These are phyloP conservation scores for Calidris pugnax DNA, from an alignment of 2,113 vertebrate genomes.

Conservation along the genomic window DNA sequence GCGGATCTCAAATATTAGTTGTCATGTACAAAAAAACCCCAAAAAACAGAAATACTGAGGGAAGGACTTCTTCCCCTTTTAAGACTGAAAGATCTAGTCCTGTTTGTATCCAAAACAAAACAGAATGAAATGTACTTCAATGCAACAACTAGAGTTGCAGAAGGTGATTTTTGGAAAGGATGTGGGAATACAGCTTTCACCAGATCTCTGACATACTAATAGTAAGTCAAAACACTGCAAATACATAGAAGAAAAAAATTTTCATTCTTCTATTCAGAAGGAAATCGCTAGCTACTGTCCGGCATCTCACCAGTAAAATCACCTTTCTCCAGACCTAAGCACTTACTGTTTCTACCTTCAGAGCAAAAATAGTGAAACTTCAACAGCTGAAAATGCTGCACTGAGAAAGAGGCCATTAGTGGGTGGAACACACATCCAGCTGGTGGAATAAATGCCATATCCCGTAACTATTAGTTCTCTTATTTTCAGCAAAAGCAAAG, in stretches of 20 bases:
- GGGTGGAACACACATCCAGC: background rate
- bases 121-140: background rate
- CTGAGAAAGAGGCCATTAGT: background rate
- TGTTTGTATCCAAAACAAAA: background rate
- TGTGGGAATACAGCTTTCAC: background rate
- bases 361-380: background rate
- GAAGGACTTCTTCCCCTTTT: background rate
- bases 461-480: background rate
- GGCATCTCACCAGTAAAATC: background rate
- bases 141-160: background rate
- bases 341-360: background rate
- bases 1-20: background rate
- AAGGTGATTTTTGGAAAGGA: background rate
- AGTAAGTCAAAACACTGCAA: background rate
- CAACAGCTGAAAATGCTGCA: background rate
- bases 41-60: background rate
- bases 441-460: background rate
- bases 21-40: background rate
- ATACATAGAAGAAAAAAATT: background rate
- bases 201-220: background rate
- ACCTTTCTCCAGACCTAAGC: background rate
- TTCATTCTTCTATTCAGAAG: background rate
- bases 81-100: background rate
- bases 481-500: background rate
- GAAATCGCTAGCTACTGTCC: background rate